Percentiles rank a stretch among this genome's conserved stretches.
phyloP scores from a whole-genome alignment of 2,888 invertebrate genomes.

The Pseudococcus longispinus region DNA sequence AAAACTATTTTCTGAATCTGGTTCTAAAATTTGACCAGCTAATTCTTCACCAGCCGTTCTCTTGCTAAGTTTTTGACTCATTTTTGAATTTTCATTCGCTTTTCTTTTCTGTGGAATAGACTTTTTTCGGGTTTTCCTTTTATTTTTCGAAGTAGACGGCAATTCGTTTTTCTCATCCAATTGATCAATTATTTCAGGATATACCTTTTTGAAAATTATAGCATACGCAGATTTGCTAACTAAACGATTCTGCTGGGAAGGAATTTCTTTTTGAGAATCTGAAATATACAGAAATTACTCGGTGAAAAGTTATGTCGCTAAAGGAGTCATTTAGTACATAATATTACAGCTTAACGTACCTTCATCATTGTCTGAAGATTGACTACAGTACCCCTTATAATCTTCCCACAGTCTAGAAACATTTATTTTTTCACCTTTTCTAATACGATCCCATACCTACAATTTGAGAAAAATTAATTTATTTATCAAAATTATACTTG shows the following conservation, averaged over 20 bases:
- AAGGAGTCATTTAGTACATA: neutral
- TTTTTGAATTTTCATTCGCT: neutral
- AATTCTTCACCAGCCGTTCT: neutral
- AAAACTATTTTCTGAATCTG: neutral
- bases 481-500: neutral
- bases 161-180: conserved; percentile 5
- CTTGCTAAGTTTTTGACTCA: neutral
- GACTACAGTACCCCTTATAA: neutral
- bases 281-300: neutral
- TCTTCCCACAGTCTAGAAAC: conserved; percentile 21
- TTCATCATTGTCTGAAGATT: neutral
- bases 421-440: conserved; percentile 29
- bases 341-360: neutral
- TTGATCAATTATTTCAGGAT: neutral
- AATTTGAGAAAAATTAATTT: neutral
- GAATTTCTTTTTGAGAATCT: neutral
- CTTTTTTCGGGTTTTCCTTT: neutral
- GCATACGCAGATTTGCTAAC: neutral
- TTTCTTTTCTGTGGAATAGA: neutral
- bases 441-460: conserved; percentile 30
- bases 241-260: neutral
- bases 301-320: neutral
- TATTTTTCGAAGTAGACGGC: neutral
- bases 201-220: neutral
- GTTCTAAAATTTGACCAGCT: neutral